Percentiles rank a stretch among this genome's conserved stretches.
Evolutionary conservation across 2,113 vertebrate species (phyloP).

Genomic region (Cyphomyrus plagiostoma): DNA sequence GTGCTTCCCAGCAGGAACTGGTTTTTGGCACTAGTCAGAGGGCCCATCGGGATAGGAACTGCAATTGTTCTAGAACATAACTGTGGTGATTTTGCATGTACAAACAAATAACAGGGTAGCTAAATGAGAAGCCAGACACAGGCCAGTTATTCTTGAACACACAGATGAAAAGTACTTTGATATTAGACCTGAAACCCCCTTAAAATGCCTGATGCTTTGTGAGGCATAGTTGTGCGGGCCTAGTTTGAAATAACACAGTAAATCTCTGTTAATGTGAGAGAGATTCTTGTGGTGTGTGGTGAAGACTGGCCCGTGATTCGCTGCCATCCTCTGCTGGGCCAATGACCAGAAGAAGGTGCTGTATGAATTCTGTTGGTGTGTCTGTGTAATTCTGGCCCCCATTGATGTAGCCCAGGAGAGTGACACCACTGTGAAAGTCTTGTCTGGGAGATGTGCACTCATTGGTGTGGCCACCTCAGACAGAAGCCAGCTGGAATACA

Average conservation of each 20-base stretch:
- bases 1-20: neutral
- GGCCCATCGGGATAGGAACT: neutral
- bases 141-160: neutral
- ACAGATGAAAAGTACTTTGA: neutral
- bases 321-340: neutral
- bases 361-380: neutral
- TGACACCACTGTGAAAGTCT: neutral
- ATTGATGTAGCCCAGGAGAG: neutral
- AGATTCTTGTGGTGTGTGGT: neutral
- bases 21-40: neutral
- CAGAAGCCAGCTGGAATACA: slow-evolving; percentile 30
- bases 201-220: neutral
- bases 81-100: neutral
- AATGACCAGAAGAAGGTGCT: neutral
- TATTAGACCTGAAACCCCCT: neutral
- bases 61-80: neutral
- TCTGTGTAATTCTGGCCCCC: neutral
- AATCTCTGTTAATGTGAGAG: neutral
- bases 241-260: neutral
- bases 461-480: neutral
- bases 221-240: neutral
- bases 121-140: neutral
- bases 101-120: neutral
- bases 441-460: neutral
- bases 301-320: neutral